phyloP scores from a whole-genome alignment of 1,140 invertebrate species.

The Conopomorpha cramerella region DNA sequence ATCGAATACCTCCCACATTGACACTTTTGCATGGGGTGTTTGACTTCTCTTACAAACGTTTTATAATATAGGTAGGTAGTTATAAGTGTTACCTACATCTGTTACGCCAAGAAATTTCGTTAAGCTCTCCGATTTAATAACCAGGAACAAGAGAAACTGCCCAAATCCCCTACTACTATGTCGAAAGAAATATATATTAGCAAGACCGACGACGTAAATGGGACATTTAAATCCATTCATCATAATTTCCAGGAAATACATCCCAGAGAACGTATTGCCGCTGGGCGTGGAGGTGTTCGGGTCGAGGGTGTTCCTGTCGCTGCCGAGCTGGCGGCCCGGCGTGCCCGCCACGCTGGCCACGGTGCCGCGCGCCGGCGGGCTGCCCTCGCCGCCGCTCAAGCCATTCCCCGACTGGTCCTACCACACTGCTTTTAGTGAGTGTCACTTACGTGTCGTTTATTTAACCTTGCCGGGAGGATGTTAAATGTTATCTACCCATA shows the following conservation, averaged over 20 bases:
- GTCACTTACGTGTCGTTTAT: slow-evolving; percentile 5
- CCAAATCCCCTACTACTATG: too few relatives aligned
- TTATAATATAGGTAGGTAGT: too few relatives aligned
- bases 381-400: slow-evolving; percentile 65
- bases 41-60: too few relatives aligned
- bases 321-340: slow-evolving; percentile 82
- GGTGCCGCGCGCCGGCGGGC: slow-evolving; percentile 57
- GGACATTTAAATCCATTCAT: background rate
- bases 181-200: too few relatives aligned
- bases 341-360: slow-evolving; percentile 72
- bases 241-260: slow-evolving; percentile 60
- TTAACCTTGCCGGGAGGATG: too few relatives aligned
- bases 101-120: background rate
- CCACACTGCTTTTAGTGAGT: slow-evolving; percentile 64
- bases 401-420: slow-evolving; percentile 78
- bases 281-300: slow-evolving; percentile 72
- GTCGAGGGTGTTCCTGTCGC: slow-evolving; percentile 69
- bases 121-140: too few relatives aligned
- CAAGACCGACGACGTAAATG: too few relatives aligned
- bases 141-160: too few relatives aligned
- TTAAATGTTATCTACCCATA: too few relatives aligned
- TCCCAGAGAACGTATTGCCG: slow-evolving; percentile 74
- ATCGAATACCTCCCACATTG: too few relatives aligned
- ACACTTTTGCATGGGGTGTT: too few relatives aligned
- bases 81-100: background rate